Evolutionary conservation across 2,888 invertebrate species (phyloP).

Genomic region (Dryomyza anilis): DNA sequence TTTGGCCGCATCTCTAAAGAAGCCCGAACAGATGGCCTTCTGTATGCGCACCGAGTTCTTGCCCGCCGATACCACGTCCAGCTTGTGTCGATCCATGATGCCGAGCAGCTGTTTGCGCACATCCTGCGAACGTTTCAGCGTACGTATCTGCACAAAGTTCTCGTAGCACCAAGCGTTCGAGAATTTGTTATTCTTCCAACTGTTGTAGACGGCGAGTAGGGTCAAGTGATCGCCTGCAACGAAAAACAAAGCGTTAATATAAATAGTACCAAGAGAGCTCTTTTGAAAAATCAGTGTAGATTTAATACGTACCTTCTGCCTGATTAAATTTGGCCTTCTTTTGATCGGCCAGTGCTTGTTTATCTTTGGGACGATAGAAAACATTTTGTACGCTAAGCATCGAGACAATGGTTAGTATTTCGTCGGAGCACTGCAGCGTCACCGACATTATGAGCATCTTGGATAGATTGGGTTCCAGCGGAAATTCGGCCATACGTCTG

Average conservation of each 20-base stretch:
- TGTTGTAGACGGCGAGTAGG: slow-evolving; percentile 96
- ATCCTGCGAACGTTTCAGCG: slow-evolving; percentile 95
- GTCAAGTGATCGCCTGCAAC: slow-evolving; percentile 88
- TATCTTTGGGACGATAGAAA: slow-evolving; percentile 93
- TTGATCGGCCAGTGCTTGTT: slow-evolving; percentile 96
- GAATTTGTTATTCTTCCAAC: slow-evolving; percentile 99
- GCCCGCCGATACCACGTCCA: slow-evolving; percentile 96
- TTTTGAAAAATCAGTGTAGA: not conserved
- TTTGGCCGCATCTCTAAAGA: slow-evolving; percentile 98
- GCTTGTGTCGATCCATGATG: slow-evolving; percentile 95
- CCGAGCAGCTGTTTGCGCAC: slow-evolving; percentile 96
- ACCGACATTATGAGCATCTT: slow-evolving; percentile 99
- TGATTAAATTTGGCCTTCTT: slow-evolving; percentile 99
- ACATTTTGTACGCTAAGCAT: slow-evolving; percentile 99
- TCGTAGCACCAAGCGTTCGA: slow-evolving; percentile 99
- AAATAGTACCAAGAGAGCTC: too few relatives aligned
- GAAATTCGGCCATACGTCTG: slow-evolving; percentile 97
- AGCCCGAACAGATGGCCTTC: slow-evolving; percentile 97
- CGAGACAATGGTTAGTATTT: slow-evolving; percentile 96
- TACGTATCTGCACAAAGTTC: slow-evolving; percentile 97
- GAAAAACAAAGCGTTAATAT: not conserved
- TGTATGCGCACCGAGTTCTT: slow-evolving; percentile 95
- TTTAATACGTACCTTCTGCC: slow-evolving; percentile 70
- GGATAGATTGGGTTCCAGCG: slow-evolving; percentile 94
- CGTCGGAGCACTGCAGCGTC: slow-evolving; percentile 95